phyloP scores from a whole-genome alignment of 2,888 invertebrate genomes.

The Ennomos fuscantarius region DNA sequence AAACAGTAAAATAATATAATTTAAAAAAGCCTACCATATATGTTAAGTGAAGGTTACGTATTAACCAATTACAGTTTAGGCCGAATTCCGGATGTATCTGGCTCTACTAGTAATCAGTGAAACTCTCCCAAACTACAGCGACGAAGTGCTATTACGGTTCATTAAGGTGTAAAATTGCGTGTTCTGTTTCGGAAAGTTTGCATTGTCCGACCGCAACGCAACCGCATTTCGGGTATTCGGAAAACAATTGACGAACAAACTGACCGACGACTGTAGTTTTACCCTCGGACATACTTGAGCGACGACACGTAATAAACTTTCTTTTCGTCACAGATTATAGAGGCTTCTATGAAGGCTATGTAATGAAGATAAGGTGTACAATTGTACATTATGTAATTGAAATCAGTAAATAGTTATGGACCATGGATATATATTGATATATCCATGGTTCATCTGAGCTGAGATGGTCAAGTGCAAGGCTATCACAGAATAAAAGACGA shows the following conservation, averaged over 20 bases:
- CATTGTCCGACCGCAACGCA: slow-evolving; percentile 61
- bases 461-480: too few relatives aligned
- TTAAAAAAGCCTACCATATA: too few relatives aligned
- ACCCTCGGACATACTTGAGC: slow-evolving; percentile 32
- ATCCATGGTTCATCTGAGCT: too few relatives aligned
- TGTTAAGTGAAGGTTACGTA: not conserved
- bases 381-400: too few relatives aligned
- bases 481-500: too few relatives aligned
- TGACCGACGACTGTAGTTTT: slow-evolving; percentile 49
- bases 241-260: slow-evolving; percentile 65
- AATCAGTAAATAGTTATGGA: too few relatives aligned
- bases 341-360: too few relatives aligned
- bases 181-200: slow-evolving; percentile 42
- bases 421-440: too few relatives aligned
- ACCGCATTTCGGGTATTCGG: slow-evolving; percentile 53
- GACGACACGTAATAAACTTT: not conserved
- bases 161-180: slow-evolving; percentile 30
- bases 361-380: too few relatives aligned
- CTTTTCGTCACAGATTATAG: too few relatives aligned
- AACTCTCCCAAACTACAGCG: slow-evolving; percentile 1
- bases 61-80: not conserved
- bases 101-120: not conserved
- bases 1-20: too few relatives aligned
- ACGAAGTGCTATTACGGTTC: slow-evolving; percentile 2
- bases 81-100: not conserved